phyloP scores from a whole-genome alignment of 2,888 invertebrate species.

The Drepanosiphum platanoidis region DNA sequence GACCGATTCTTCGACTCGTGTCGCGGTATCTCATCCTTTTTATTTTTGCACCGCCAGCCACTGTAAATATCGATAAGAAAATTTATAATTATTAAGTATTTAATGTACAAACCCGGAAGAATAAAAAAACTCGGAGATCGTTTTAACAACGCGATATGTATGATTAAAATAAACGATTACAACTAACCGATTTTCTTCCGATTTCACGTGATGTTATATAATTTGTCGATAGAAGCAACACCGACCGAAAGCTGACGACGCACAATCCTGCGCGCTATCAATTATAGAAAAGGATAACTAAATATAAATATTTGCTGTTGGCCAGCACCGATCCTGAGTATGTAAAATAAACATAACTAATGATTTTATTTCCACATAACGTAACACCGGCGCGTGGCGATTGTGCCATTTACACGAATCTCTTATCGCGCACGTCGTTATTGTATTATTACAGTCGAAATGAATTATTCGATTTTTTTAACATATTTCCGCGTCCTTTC shows the following conservation, averaged over 20 bases:
- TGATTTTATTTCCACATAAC: background rate
- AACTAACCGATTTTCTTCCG: background rate
- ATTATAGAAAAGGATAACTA: background rate
- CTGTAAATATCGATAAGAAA: no score
- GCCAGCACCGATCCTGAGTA: background rate
- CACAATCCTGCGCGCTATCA: background rate
- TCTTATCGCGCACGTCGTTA: background rate
- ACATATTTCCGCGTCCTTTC: background rate
- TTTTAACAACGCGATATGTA: no score
- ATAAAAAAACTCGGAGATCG: no score
- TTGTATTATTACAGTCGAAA: background rate
- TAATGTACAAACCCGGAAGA: no score
- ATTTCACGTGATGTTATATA: background rate
- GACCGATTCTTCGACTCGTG: no score
- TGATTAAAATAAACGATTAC: no score
- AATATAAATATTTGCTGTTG: background rate
- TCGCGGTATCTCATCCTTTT: no score
- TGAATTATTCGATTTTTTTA: background rate
- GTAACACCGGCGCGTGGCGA: no score
- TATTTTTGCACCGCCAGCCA: no score
- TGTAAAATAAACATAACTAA: background rate
- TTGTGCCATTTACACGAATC: background rate
- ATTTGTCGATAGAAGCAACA: background rate
- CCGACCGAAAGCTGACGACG: background rate
- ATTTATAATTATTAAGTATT: no score